These are phyloP conservation scores for Pelmatolapia mariae DNA, from an alignment of 2,113 vertebrate genomes.

Conservation along the genomic window DNA sequence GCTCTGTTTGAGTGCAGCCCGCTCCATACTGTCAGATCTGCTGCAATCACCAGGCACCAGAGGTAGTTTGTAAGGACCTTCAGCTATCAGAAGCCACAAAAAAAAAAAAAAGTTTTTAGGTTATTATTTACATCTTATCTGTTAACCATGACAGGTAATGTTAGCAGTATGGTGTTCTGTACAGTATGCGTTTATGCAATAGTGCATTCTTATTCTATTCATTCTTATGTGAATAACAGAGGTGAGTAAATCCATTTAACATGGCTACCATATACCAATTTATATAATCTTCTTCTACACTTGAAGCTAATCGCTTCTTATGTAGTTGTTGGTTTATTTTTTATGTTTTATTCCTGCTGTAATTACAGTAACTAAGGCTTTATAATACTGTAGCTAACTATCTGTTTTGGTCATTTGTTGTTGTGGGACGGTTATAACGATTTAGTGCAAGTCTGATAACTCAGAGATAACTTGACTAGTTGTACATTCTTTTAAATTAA, in stretches of 20 bases:
- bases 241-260: not conserved
- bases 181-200: not conserved
- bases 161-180: not conserved
- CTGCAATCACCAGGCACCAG: not conserved
- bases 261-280: not conserved
- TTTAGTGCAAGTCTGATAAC: not conserved
- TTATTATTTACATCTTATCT: not conserved
- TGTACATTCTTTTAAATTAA: not conserved
- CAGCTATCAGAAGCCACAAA: not conserved
- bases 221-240: not conserved
- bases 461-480: not conserved
- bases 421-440: not conserved
- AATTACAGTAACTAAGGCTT: not conserved
- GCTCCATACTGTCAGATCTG: conserved; percentile 69
- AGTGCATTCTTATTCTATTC: not conserved
- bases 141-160: not conserved
- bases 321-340: not conserved
- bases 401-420: not conserved
- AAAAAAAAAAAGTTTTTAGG: not conserved
- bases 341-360: not conserved
- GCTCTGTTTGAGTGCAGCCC: conserved; percentile 71
- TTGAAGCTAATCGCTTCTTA: not conserved
- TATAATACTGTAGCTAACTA: not conserved
- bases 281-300: not conserved
- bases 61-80: not conserved